A percentile compares a stretch with the other conserved stretches of the same genome.
Conservation (phyloP, 2,113 vertebrate genomes). For the Cebidichthys violaceus region DNA sequence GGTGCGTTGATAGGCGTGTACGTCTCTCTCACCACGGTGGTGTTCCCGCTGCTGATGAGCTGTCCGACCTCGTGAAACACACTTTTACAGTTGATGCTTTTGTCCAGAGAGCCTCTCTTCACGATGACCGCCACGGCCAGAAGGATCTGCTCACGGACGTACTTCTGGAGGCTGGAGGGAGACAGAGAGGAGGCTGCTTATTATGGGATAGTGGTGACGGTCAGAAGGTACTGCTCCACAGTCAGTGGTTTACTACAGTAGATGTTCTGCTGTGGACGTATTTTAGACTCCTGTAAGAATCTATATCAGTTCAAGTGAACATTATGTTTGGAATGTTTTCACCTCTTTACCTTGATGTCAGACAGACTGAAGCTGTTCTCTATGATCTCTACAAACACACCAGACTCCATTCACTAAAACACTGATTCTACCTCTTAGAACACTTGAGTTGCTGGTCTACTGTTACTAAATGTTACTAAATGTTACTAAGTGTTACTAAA, state of each 20-base stretch:
- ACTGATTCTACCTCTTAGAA: neutral
- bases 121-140: slow-evolving; percentile 97
- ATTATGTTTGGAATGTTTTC: too few relatives aligned
- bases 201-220: neutral
- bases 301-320: too few relatives aligned
- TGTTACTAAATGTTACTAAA: too few relatives aligned
- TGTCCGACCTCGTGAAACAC: slow-evolving; percentile 98
- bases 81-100: slow-evolving; percentile 97
- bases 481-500: too few relatives aligned
- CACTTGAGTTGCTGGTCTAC: neutral
- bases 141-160: slow-evolving; percentile 98
- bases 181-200: neutral
- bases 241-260: too few relatives aligned
- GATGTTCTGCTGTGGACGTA: too few relatives aligned
- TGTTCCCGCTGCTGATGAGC: slow-evolving; percentile 97
- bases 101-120: slow-evolving; percentile 96
- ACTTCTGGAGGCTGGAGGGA: slow-evolving; percentile 92
- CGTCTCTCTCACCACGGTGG: slow-evolving; percentile 91
- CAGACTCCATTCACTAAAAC: neutral
- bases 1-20: neutral
- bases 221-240: too few relatives aligned
- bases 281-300: too few relatives aligned
- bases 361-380: too few relatives aligned
- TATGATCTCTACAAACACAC: neutral
- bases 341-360: too few relatives aligned